Base-by-base conservation (phyloP, 2,797 vertebrate genomes). In the Sciaenops ocellatus region DNA sequence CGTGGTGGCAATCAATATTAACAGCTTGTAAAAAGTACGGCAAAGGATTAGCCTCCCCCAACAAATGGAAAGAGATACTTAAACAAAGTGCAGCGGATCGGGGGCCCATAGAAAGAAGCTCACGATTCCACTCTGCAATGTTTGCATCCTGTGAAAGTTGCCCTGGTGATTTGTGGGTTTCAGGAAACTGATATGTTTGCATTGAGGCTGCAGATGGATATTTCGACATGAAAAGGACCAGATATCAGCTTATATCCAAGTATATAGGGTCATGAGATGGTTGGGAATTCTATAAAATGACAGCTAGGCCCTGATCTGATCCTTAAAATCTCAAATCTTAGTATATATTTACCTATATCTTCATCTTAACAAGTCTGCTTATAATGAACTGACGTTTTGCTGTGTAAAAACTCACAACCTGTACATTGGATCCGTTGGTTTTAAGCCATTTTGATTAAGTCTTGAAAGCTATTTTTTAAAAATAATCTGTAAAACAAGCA, bases 1-100 rank as follows among this genome's bases (percentile, higher is more conserved):
- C 88, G 47, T 85, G 76, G 65, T 79, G 80, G 89, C 90, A 93
- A 96, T 95, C 95, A 95, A 95, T 96, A 95, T 95, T 95, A 95
- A 95, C 93, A 91, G 94, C 94, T 94, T 92, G 92, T 95, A 92
- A 91, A 93, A 91, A 93, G 90, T 87, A 91, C 68, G 60, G 90
- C 82, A 1, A 85, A 90, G 92, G 91, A 94, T 91, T 90, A 87
- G 88, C 88, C 82, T 62, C 62, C 74, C 34, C 74, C 85, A 48
- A 91, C 88, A 88, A 93, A 93, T 90, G 86, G 72, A 90, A 87
- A 89, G 89, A 93, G 89, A 93, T 89, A 93, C 89, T 94, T 92
- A 92, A 93, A 94, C 87, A 94, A 93, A 95, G 92, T 93, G 87
- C 87, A 89, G 86, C 67, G 12, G 79, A 77, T 87, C 70, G n/a